phyloP scores from a whole-genome alignment of 1,140 invertebrate species.

The Aporrectodea caliginosa region DNA sequence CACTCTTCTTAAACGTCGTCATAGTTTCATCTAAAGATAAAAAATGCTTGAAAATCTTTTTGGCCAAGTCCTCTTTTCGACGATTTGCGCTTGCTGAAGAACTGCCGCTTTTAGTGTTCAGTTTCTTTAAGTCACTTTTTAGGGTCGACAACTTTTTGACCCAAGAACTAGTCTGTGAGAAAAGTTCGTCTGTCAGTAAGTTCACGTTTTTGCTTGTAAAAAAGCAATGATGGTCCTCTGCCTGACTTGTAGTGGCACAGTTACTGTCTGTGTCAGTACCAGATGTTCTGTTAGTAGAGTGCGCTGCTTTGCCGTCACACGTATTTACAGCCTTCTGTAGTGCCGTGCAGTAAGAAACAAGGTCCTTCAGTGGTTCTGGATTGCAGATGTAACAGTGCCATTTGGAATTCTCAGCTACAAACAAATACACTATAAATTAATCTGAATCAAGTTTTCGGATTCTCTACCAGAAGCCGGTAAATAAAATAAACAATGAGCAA shows the following conservation, averaged over 20 bases:
- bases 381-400: constrained; percentile 81
- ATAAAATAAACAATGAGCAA: not conserved
- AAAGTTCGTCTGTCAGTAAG: not conserved
- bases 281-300: constrained; percentile 16
- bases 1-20: too few relatives aligned
- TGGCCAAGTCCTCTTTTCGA: not conserved
- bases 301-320: not conserved
- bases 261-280: constrained; percentile 25
- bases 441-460: not conserved
- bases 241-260: not conserved
- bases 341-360: constrained; percentile 39
- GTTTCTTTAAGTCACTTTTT: not conserved
- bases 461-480: not conserved
- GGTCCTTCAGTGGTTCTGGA: constrained; percentile 64
- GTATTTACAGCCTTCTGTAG: constrained; percentile 26
- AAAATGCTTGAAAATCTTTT: not conserved
- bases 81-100: not conserved
- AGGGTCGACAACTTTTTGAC: not conserved
- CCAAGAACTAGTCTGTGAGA: not conserved
- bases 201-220: not conserved
- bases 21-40: too few relatives aligned
- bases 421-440: constrained; percentile 17
- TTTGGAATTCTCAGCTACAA: constrained; percentile 55
- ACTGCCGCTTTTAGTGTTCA: not conserved
- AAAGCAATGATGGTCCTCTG: not conserved